Conservation (phyloP, 1,140 invertebrate species). For the Elymnias hypermnestra region DNA sequence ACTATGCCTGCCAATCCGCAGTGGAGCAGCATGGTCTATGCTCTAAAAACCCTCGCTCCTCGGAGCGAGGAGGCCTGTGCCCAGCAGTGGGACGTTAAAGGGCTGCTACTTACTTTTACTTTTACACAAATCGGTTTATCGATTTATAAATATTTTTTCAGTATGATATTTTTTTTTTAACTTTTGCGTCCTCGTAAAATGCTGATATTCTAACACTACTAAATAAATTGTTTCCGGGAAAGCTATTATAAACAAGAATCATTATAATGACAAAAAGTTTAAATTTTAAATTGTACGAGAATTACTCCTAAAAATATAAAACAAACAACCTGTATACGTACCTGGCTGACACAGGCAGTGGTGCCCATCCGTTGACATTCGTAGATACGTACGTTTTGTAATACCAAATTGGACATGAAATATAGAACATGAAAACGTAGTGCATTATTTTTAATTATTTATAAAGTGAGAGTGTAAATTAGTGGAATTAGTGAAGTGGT, state of each 20-base stretch:
- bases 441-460: background rate
- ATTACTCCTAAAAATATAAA: background rate
- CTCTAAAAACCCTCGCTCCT: too few relatives aligned
- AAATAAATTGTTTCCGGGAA: too few relatives aligned
- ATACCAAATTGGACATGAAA: constrained; percentile 14
- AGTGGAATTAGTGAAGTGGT: background rate
- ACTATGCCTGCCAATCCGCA: too few relatives aligned
- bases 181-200: too few relatives aligned
- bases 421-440: constrained; percentile 6
- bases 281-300: background rate
- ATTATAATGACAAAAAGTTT: background rate
- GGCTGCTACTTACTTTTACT: too few relatives aligned
- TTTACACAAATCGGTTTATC: background rate
- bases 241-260: too few relatives aligned
- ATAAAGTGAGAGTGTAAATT: background rate
- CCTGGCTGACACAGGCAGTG: constrained; percentile 11
- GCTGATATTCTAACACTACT: too few relatives aligned
- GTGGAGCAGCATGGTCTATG: too few relatives aligned
- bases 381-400: constrained; percentile 19
- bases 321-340: constrained; percentile 14
- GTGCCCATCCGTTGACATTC: constrained; percentile 24
- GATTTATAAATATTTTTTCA: background rate
- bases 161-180: too few relatives aligned
- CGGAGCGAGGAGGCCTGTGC: too few relatives aligned
- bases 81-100: too few relatives aligned